phyloP scores from a whole-genome alignment of 2,797 vertebrate genomes.

The Sebastes iracundus region DNA sequence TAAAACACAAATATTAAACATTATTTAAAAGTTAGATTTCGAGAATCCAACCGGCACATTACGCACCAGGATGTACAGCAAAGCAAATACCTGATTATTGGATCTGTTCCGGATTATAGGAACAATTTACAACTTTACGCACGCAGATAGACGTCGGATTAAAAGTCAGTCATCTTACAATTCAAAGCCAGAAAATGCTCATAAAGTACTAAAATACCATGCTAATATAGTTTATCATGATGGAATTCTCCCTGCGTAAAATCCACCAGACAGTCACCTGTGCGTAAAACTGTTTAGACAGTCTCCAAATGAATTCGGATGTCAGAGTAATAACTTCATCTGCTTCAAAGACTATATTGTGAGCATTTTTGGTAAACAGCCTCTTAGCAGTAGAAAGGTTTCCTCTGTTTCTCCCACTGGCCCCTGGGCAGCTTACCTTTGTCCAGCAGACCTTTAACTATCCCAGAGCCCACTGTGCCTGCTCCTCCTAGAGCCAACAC shows the following conservation, averaged over 20 bases:
- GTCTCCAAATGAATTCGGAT: background rate
- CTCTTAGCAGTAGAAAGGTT: background rate
- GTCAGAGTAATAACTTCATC: background rate
- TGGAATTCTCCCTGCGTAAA: background rate
- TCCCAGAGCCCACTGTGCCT: slow-evolving; percentile 85
- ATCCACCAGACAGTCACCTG: background rate
- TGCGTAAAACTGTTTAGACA: background rate
- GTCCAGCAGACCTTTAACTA: slow-evolving; percentile 83
- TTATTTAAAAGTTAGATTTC: background rate
- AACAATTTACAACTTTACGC: background rate
- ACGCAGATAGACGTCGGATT: background rate
- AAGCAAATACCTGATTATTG: background rate
- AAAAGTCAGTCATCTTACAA: background rate
- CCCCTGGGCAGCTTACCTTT: slow-evolving; percentile 79
- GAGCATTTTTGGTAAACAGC: background rate
- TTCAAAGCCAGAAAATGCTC: background rate
- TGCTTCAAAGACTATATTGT: background rate
- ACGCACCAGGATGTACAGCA: background rate
- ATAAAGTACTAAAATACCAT: background rate
- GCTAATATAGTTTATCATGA: background rate
- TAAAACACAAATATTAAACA: background rate
- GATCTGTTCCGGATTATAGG: too few relatives aligned
- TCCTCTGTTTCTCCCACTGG: too few relatives aligned
- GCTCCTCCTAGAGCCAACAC: slow-evolving; percentile 85
- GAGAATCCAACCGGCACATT: background rate